Percentiles rank a stretch among this genome's conserved stretches.
phyloP scores from a whole-genome alignment of 2,888 invertebrate species.

The Tiliacea aurago region DNA sequence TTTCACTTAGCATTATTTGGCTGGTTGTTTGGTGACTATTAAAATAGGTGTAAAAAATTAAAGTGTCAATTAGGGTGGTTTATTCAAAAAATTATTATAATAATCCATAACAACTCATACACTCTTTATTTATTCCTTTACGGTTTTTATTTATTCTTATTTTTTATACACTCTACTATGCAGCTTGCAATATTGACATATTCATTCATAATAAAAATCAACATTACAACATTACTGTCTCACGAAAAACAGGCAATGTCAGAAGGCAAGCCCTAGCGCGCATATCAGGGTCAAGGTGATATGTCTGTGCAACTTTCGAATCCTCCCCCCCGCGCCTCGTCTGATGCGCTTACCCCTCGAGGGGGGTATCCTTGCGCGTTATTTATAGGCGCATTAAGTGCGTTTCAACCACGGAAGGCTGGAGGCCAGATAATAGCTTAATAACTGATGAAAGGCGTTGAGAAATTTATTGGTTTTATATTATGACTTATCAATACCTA shows the following conservation, averaged over 20 bases:
- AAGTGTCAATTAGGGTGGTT: neutral
- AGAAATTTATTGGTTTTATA: no score
- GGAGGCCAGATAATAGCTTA: slow-evolving; percentile 52
- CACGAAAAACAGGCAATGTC: slow-evolving; percentile 36
- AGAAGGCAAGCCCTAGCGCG: slow-evolving; percentile 55
- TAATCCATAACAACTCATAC: neutral
- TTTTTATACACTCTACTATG: neutral
- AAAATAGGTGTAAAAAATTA: neutral
- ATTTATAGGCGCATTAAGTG: slow-evolving; percentile 69
- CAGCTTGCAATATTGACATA: neutral
- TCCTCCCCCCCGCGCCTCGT: slow-evolving; percentile 68
- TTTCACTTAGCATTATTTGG: neutral
- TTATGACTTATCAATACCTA: no score
- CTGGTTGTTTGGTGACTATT: neutral
- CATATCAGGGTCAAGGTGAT: slow-evolving; percentile 85
- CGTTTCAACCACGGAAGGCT: slow-evolving; percentile 44
- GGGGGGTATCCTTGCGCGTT: slow-evolving; percentile 63
- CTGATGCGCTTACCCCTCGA: slow-evolving; percentile 58
- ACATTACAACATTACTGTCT: slow-evolving; percentile 27
- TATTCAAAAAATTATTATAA: no score
- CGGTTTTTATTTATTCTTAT: neutral
- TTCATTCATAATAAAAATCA: slow-evolving; percentile 18
- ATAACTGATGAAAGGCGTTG: slow-evolving; percentile 20
- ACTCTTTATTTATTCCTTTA: neutral
- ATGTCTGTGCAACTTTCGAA: slow-evolving; percentile 85